Base-by-base conservation (phyloP, 2,797 vertebrate species). In the Morus bassanus region DNA sequence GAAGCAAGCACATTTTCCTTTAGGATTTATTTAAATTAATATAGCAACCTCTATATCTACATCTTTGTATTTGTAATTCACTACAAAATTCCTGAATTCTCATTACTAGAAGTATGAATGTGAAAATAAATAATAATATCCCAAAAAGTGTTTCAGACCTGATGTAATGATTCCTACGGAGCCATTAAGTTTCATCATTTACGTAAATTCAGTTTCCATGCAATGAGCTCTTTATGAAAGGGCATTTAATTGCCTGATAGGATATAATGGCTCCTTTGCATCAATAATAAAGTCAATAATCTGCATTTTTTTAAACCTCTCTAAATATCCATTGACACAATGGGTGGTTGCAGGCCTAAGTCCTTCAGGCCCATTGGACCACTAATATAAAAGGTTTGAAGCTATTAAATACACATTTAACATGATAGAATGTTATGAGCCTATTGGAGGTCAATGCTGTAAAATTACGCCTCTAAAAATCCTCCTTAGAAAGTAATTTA, bases 201-300 rank as follows among this genome's bases (percentile, higher is more conserved):
- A 93, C 79, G 94, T 97, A 97, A 97, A 96, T 97, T 95, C 92
- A 95, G 73, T 67, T 35, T 97, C 73, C 50, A 85, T 91, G 89
- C 85, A 93, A 95, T 93, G 43, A 63, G 37, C 56, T 88, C 81
- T 94, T 96, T 95, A 96, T 96, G 87, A 91, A 96, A 95, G 72
- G 74, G 21, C 81, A 94, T 97, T 98, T 96, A 98, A 97, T 97
- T 97, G 91, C 48, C 77, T 96, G 88, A 94, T 96, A 95, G 95
- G 91, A 74, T 88, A 50, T 80, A 97, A 96, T 92, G 86, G 70
- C 63, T 95, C 90, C 90, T 95, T 94, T 96, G 86, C 95, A 97
- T 98, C 94, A 96, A 93, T 95, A 97, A 96, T 92, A 85, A 91
- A 97, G 83, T 97, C 95, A 97, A 97, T 96, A 97, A 95, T 85